Conservation (phyloP, 2,113 vertebrate genomes). For the Macroglossus sobrinus region DNA sequence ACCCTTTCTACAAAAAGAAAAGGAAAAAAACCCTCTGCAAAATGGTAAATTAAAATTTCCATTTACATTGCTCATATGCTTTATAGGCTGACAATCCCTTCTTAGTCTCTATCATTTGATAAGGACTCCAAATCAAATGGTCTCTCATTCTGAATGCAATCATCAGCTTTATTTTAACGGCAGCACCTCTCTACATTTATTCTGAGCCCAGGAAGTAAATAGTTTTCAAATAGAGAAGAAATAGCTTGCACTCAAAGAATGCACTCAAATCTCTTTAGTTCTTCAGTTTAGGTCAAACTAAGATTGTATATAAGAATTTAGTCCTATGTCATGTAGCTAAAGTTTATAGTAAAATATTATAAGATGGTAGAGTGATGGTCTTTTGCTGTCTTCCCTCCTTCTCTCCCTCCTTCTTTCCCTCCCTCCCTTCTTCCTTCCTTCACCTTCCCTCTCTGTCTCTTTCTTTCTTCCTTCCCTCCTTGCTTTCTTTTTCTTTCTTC, state of each 20-base stretch:
- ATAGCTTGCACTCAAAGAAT: background rate
- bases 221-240: background rate
- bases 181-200: background rate
- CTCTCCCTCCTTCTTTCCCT: rapidly evolving
- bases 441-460: rapidly evolving
- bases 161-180: background rate
- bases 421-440: no score
- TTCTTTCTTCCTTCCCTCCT: no score
- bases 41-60: constrained; percentile 57
- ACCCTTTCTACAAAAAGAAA: constrained; percentile 27
- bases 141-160: constrained; percentile 43
- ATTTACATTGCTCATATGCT: constrained; percentile 6
- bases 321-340: background rate
- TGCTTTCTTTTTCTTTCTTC: rapidly evolving
- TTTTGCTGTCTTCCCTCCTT: background rate
- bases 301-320: background rate
- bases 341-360: background rate
- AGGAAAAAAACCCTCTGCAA: background rate
- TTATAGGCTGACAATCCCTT: constrained; percentile 5
- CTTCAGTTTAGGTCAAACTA: background rate
- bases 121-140: constrained; percentile 22
- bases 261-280: background rate
- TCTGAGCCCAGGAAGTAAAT: constrained; percentile 20
- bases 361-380: background rate
- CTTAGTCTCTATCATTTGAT: constrained; percentile 33